These are phyloP conservation scores for Oriolus oriolus DNA, from an alignment of 2,113 vertebrate species.

Conservation along the genomic window DNA sequence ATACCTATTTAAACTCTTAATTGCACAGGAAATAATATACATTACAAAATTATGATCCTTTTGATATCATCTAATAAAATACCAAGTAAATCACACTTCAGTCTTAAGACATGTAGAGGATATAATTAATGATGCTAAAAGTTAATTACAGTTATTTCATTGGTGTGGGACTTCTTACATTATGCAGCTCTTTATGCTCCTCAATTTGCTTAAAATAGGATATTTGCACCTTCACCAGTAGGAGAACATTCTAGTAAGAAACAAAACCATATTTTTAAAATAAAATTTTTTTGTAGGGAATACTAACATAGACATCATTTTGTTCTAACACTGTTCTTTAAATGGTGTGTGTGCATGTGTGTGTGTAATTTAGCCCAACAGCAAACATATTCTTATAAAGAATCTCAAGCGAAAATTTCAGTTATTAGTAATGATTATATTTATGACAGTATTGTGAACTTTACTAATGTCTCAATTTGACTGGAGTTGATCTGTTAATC, in stretches of 20 bases:
- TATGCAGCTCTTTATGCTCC: background rate
- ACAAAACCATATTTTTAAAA: background rate
- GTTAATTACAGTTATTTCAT: background rate
- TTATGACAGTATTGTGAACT: background rate
- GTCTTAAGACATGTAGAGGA: background rate
- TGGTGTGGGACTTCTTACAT: background rate
- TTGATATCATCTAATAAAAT: background rate
- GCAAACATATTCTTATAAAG: background rate
- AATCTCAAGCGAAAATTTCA: background rate
- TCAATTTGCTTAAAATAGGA: background rate
- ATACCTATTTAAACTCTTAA: background rate
- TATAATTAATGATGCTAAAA: background rate
- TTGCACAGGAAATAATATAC: background rate
- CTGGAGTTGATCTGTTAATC: background rate
- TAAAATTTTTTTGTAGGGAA: background rate
- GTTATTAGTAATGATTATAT: background rate
- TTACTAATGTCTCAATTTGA: background rate
- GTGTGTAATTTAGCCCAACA: background rate
- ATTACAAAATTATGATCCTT: background rate
- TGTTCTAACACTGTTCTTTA: background rate
- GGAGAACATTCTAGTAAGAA: background rate
- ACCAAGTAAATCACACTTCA: background rate
- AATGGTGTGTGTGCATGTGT: background rate
- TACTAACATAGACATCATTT: background rate
- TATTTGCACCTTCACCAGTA: background rate